These are phyloP conservation scores for Scaptodrosophila latifasciaeformis DNA, from an alignment of 2,888 invertebrate species.

Conservation along the genomic window DNA sequence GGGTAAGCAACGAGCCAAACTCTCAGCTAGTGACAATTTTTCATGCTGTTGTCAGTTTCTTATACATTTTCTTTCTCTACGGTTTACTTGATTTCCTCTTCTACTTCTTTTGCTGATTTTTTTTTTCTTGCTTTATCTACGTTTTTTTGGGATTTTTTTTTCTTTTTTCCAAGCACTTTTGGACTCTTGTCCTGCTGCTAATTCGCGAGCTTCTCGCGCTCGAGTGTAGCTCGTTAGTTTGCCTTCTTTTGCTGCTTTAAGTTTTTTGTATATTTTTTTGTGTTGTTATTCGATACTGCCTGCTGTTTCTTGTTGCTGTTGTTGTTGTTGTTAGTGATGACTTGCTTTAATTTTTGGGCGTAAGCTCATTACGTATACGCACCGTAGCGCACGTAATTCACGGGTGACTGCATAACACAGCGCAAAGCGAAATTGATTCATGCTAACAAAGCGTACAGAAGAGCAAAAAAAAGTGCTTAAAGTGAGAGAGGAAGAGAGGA, in stretches of 20 bases:
- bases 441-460: constrained; percentile 17
- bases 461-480: too few relatives aligned
- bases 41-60: constrained; percentile 67
- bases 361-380: constrained; percentile 64
- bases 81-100: too few relatives aligned
- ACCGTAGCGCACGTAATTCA: constrained; percentile 50
- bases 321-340: background rate
- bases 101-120: constrained; percentile 12
- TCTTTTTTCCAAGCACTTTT: too few relatives aligned
- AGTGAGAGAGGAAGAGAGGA: background rate
- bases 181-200: too few relatives aligned
- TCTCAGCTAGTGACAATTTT: constrained; percentile 63
- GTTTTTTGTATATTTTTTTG: constrained; percentile 32
- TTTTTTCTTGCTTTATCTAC: constrained; percentile 31
- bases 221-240: constrained; percentile 53
- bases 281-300: constrained; percentile 29
- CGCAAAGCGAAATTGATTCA: constrained; percentile 53
- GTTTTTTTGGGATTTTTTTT: background rate
- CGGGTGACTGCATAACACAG: constrained; percentile 32
- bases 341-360: constrained; percentile 17
- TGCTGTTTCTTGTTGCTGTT: constrained; percentile 32
- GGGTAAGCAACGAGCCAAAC: constrained; percentile 21
- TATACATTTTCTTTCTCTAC: constrained; percentile 17
- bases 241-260: constrained; percentile 6
- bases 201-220: too few relatives aligned